These are phyloP conservation scores for Hoplostethus mediterraneus DNA, from an alignment of 2,797 vertebrate genomes.

Conservation along the genomic window DNA sequence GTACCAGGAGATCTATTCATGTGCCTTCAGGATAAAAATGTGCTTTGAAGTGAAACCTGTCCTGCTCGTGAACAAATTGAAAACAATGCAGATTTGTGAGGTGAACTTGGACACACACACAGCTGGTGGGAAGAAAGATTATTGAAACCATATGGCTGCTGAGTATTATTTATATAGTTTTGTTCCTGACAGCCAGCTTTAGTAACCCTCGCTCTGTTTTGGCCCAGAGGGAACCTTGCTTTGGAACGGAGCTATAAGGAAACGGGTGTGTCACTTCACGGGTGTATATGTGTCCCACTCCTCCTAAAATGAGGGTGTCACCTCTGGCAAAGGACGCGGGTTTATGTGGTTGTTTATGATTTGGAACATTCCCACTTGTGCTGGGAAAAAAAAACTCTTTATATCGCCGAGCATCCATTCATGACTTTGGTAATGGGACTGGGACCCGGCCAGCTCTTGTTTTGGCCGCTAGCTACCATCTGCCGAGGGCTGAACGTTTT, in stretches of 20 bases:
- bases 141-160: slow-evolving; percentile 36
- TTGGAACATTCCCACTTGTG: slow-evolving; percentile 49
- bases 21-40: not conserved
- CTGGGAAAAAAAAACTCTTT: slow-evolving; percentile 42
- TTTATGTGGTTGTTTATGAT: slow-evolving; percentile 44
- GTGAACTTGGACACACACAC: slow-evolving; percentile 11
- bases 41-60: slow-evolving; percentile 19
- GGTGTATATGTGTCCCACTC: not conserved
- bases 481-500: slow-evolving; percentile 42
- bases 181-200: slow-evolving; percentile 11
- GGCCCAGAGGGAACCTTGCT: slow-evolving; percentile 7
- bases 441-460: slow-evolving; percentile 50
- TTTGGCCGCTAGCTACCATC: slow-evolving; percentile 49
- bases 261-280: not conserved
- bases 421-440: slow-evolving; percentile 60
- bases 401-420: slow-evolving; percentile 51
- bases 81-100: slow-evolving; percentile 24
- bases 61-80: slow-evolving; percentile 16
- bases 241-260: not conserved
- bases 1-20: no score
- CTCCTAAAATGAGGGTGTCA: slow-evolving; percentile 17
- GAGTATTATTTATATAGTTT: not conserved
- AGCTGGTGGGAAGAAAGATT: slow-evolving; percentile 11
- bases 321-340: slow-evolving; percentile 34
- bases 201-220: slow-evolving; percentile 7